Base-by-base conservation (phyloP, 1,140 invertebrate species). In the Drosophila miranda region DNA sequence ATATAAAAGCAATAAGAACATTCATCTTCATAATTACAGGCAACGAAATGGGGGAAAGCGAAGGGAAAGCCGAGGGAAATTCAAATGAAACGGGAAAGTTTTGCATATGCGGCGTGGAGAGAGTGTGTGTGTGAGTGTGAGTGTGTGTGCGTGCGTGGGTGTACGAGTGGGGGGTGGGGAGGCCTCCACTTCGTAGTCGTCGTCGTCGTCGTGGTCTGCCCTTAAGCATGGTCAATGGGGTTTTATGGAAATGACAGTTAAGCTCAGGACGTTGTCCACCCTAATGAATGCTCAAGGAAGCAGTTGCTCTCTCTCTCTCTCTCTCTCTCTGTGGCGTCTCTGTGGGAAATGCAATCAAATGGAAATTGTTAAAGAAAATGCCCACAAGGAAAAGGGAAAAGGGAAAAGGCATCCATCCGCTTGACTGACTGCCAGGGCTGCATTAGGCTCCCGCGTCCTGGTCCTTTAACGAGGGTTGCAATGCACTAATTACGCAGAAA, bases 1-100 rank as follows among this genome's bases (percentile, higher is more conserved):
- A 74, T 81, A 87, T 87, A 87, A 87, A 86, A 87, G 82, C 81
- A 86, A 86, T 87, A 86, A 86, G 77, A 46, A 86, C 81, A 86
- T 86, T 86, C 82, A 86, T 86, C 77, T 86, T 86, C 82, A 86
- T 86, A 86, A 86, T 86, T 86, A 81, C 64, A 41, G 72, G 38
- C 63, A 50, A 23, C 30, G 44, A 48, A 58, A 53, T 46, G 42
- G 57, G 34, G 48, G 70, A 78, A 54, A 49, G 54, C 3, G 49
- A 42, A 38, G 34, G 28, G 4, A 42, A 30, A 44, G 44, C 28
- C 4, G 16, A 43, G 28, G 23, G 28, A 60, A 78, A 81, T 81
- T 83, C 78, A 74, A 78, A 81, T 81, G 78, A 72, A 78, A 82
- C 61, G 78, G 56, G 41, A 84, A 87, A 86, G 82, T 86, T 86